Percentiles rank a stretch among this genome's conserved stretches.
These are phyloP conservation scores for Bufotes viridis DNA, from an alignment of 2,797 vertebrate species.

Conservation along the genomic window DNA sequence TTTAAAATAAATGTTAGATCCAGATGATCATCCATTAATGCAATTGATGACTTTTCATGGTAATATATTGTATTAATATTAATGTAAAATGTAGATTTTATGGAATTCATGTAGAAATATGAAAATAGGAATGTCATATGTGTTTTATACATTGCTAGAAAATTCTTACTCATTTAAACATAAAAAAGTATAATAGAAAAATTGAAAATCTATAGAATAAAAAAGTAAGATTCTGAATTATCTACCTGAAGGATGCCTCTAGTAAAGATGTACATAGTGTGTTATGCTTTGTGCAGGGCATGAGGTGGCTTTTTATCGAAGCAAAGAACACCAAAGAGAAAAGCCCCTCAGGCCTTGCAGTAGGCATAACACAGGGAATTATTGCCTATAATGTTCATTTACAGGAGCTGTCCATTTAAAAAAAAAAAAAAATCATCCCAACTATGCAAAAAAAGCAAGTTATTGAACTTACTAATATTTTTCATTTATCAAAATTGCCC, in stretches of 20 bases:
- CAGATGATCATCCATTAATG: background rate
- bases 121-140: too few species aligned
- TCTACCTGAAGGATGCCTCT: background rate
- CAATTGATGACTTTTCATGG: slow-evolving; percentile 15
- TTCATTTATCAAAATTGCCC: too few species aligned
- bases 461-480: too few species aligned
- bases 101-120: background rate
- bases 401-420: too few species aligned
- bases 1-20: background rate
- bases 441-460: too few species aligned
- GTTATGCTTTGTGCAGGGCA: background rate
- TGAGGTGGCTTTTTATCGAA: background rate
- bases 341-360: background rate
- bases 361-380: background rate
- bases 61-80: background rate
- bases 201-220: background rate
- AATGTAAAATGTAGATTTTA: background rate
- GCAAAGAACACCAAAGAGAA: background rate
- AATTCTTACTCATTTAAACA: too few species aligned
- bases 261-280: background rate
- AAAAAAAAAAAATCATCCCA: too few species aligned
- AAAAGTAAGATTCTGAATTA: background rate
- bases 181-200: too few species aligned
- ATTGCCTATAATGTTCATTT: background rate
- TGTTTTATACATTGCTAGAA: too few species aligned